Conservation (phyloP, 1,140 invertebrate genomes). For the Drosophila bocki region DNA sequence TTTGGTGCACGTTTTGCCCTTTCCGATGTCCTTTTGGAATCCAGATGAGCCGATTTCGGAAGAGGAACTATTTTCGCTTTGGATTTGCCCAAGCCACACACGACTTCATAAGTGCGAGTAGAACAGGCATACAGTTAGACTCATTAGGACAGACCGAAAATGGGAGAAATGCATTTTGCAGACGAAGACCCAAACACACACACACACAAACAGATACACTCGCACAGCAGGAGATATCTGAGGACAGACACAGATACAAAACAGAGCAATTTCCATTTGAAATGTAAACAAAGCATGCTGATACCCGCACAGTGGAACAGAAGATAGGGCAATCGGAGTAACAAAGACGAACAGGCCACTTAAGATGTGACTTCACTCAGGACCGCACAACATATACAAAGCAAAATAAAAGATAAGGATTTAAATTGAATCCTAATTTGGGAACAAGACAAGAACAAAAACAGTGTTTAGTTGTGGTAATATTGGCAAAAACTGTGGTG, state of each 20-base stretch:
- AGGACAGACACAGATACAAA: conserved; percentile 41
- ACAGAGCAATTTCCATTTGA: conserved; percentile 71
- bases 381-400: background rate
- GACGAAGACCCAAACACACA: conserved; percentile 27
- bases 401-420: conserved; percentile 1
- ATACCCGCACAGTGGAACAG: conserved; percentile 66
- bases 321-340: conserved; percentile 23
- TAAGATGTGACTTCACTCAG: conserved; percentile 37
- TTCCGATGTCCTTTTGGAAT: conserved; percentile 3
- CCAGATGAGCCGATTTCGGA: conserved; percentile 22
- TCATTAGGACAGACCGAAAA: conserved; percentile 59
- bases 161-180: conserved; percentile 72
- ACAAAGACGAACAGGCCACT: conserved; percentile 49
- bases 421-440: background rate
- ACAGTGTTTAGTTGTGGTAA: background rate
- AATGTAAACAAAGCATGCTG: conserved; percentile 77
- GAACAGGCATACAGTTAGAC: conserved; percentile 16
- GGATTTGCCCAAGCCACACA: conserved; percentile 62
- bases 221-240: conserved; percentile 49
- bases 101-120: conserved; percentile 15
- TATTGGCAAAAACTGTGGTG: background rate
- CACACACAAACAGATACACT: conserved; percentile 9
- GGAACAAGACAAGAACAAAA: background rate
- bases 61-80: conserved; percentile 28
- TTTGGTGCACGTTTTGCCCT: conserved; percentile 59